phyloP scores from a whole-genome alignment of 2,888 invertebrate species.

The Axea sp. region DNA sequence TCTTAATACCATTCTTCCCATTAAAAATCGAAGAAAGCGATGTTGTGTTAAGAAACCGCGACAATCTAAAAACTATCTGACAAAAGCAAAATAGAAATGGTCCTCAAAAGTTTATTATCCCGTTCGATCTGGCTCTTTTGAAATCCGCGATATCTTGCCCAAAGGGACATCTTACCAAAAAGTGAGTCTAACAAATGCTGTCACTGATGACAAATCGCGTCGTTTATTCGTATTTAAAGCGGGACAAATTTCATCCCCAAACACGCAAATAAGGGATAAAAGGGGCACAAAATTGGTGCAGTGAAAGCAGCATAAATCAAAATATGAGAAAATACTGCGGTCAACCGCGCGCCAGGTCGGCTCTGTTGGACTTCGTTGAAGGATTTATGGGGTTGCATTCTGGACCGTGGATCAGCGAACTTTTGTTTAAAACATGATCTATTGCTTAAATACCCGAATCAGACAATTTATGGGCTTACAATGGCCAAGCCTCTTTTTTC shows the following conservation, averaged over 20 bases:
- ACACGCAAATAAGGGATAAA: slow-evolving; percentile 77
- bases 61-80: slow-evolving; percentile 14
- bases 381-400: slow-evolving; percentile 77
- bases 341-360: slow-evolving; percentile 62
- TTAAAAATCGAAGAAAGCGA: slow-evolving; percentile 14
- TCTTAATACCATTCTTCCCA: slow-evolving; percentile 1
- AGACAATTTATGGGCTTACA: slow-evolving; percentile 74
- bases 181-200: slow-evolving; percentile 17
- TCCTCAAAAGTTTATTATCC: slow-evolving; percentile 29
- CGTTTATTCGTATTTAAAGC: slow-evolving; percentile 54
- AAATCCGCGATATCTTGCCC: background rate
- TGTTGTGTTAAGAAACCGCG: slow-evolving; percentile 10
- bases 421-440: slow-evolving; percentile 79
- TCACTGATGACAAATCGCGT: slow-evolving; percentile 45
- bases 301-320: slow-evolving; percentile 79
- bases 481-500: slow-evolving; percentile 44
- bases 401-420: slow-evolving; percentile 73
- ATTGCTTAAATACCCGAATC: slow-evolving; percentile 75
- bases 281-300: slow-evolving; percentile 74
- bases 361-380: slow-evolving; percentile 69
- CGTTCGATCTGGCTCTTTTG: slow-evolving; percentile 1
- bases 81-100: slow-evolving; percentile 13
- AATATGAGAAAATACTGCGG: slow-evolving; percentile 77
- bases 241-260: slow-evolving; percentile 76
- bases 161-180: slow-evolving; percentile 20